Evolutionary conservation across 1,140 invertebrate species (phyloP), one percentile per base, ranked within the genome.

Genomic region (Drosophila busckii): DNA sequence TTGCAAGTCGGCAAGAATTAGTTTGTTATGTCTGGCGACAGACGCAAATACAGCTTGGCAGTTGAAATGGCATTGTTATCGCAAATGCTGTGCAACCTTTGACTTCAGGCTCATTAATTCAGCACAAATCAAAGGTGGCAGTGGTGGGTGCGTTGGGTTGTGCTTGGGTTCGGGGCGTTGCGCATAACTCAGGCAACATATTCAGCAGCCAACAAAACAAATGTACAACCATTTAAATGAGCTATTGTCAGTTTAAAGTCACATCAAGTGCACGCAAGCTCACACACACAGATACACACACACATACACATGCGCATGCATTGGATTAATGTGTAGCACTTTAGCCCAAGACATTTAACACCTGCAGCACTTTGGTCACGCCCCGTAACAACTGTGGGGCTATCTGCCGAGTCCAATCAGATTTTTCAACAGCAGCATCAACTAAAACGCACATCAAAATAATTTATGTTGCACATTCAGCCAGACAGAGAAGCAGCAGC

Each of bases 401-500:
- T 46, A 68, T 73, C 48, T 45, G 25, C 29, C 35, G 23, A n/a
- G 29, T 26, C 48, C 60, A 75, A 76, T 69, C 70, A 25, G 70
- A 75, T 75, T 75, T 75, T 75, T 75, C 49, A 75, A 34, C 63
- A 52, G 28, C 49, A 61, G 37, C 42, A 49, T 32, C 69, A 75
- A 63, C 70, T 52, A 59, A 60, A 80, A 53, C 63, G 63, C 64
- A 71, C 75, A 82, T 80, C 73, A 80, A 69, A 80, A 75, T 82
- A 82, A 80, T 82, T 80, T 73, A 80, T 80, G 69, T 69, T 82
- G 64, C 75, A 73, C 69, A 82, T 80, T 63, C 50, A 46, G 55
- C 22, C 35, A 12, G 37, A 40, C 37, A 19, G 37, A n/a, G 8
- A 17, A 22, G 4, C 55, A 60, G 46, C 44, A 44, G 37, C 37